These are phyloP conservation scores for Antheraea mylitta DNA, from an alignment of 1,140 invertebrate species.

Conservation along the genomic window DNA sequence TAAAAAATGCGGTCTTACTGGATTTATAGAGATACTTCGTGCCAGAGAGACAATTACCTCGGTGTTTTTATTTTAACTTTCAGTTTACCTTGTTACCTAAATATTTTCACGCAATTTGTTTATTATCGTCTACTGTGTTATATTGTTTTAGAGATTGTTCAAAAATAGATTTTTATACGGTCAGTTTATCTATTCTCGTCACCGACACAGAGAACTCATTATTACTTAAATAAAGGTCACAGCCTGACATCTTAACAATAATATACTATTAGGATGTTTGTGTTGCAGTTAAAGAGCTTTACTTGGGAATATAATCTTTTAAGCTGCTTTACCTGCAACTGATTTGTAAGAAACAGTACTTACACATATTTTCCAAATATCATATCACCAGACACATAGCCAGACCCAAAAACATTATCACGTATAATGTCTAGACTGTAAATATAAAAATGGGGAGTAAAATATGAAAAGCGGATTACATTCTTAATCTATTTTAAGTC, in stretches of 20 bases:
- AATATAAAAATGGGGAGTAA: no score
- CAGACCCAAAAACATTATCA: no score
- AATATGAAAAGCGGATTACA: no score
- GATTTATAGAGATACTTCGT: neutral
- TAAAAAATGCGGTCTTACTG: neutral
- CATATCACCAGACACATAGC: no score
- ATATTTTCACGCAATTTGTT: conserved; percentile 6
- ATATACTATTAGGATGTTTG: neutral
- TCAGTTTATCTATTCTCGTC: no score
- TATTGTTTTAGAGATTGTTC: neutral
- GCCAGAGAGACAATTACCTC: conserved; percentile 26
- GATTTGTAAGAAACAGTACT: no score
- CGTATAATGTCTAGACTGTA: no score
- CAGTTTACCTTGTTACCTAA: conserved; percentile 16
- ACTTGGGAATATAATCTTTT: neutral
- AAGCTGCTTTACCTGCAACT: neutral
- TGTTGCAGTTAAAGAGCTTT: neutral
- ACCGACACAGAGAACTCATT: no score
- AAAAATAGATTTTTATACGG: neutral
- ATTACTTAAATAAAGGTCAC: no score
- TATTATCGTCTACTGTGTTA: neutral
- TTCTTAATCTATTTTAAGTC: no score
- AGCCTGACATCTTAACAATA: no score
- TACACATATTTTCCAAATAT: no score
- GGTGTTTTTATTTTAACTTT: conserved; percentile 19